A percentile compares a stretch with the other conserved stretches of the same genome.
phyloP scores from a whole-genome alignment of 1,140 invertebrate genomes.

The Psilanteris sp. region DNA sequence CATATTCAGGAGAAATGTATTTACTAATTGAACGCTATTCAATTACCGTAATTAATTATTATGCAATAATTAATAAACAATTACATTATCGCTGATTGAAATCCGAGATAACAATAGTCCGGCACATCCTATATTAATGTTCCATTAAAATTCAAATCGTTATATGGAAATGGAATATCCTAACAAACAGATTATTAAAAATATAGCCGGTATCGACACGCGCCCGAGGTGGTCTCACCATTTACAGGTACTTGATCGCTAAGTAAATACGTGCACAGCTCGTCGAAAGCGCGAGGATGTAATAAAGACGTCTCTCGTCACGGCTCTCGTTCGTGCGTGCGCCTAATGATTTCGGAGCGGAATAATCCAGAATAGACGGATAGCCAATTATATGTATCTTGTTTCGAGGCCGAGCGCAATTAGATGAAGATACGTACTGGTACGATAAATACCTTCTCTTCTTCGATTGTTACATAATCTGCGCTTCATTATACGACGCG shows the following conservation, averaged over 20 bases:
- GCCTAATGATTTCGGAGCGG: slow-evolving; percentile 65
- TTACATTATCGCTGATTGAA: too few relatives aligned
- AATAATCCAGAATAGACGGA: slow-evolving; percentile 67
- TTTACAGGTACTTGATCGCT: slow-evolving; percentile 61
- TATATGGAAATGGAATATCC: slow-evolving; percentile 26
- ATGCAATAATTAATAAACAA: too few relatives aligned
- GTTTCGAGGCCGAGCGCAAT: slow-evolving; percentile 64
- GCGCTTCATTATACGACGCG: slow-evolving; percentile 35
- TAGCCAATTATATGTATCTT: slow-evolving; percentile 66
- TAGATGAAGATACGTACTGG: slow-evolving; percentile 62
- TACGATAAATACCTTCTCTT: slow-evolving; percentile 54
- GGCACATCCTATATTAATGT: background rate
- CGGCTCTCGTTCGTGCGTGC: slow-evolving; percentile 61
- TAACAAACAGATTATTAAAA: slow-evolving; percentile 27
- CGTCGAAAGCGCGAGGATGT: slow-evolving; percentile 61
- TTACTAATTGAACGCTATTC: too few relatives aligned
- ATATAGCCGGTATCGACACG: slow-evolving; percentile 41
- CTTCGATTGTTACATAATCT: slow-evolving; percentile 57
- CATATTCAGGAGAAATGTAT: too few relatives aligned
- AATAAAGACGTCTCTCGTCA: slow-evolving; percentile 66
- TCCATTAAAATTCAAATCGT: slow-evolving; percentile 16
- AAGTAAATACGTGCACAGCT: slow-evolving; percentile 62
- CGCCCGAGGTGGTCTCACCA: slow-evolving; percentile 57
- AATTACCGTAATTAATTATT: too few relatives aligned
- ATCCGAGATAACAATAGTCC: too few relatives aligned